These are phyloP conservation scores for Etia nguti DNA, from an alignment of 2,113 vertebrate genomes.

Conservation along the genomic window DNA sequence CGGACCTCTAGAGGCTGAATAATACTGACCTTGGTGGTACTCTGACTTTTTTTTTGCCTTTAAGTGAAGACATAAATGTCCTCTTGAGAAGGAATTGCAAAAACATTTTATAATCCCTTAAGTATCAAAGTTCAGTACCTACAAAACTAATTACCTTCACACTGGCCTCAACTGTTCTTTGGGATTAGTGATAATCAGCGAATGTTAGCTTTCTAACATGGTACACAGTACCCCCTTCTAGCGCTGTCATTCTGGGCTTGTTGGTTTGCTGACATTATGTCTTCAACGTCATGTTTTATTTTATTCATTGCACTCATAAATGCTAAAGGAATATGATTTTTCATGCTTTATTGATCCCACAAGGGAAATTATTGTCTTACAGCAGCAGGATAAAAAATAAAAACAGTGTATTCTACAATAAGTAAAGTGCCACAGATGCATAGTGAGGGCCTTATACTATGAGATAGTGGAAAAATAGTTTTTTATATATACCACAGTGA, in stretches of 20 bases:
- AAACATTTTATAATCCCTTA: not conserved
- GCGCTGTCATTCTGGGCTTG: not conserved
- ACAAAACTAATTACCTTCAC: not conserved
- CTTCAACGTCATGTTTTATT: not conserved
- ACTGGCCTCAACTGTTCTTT: not conserved
- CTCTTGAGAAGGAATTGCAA: not conserved
- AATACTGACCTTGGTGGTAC: not conserved
- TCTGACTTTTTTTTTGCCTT: not conserved
- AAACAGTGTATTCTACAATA: not conserved
- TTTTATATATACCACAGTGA: not conserved
- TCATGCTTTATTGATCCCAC: not conserved
- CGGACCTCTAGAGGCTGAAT: not conserved
- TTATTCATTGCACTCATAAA: not conserved
- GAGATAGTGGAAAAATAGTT: not conserved
- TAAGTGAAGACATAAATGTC: not conserved
- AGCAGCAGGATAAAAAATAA: not conserved
- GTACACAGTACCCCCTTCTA: not conserved
- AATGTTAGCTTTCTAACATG: not conserved
- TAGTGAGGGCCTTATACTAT: not conserved
- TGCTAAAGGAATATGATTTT: not conserved
- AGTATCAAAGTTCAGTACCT: not conserved
- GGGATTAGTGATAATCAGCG: not conserved
- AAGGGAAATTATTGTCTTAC: not conserved
- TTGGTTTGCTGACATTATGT: not conserved
- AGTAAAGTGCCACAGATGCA: not conserved